Conservation (phyloP, 1,140 invertebrate genomes). For the Drosophila suzukii region DNA sequence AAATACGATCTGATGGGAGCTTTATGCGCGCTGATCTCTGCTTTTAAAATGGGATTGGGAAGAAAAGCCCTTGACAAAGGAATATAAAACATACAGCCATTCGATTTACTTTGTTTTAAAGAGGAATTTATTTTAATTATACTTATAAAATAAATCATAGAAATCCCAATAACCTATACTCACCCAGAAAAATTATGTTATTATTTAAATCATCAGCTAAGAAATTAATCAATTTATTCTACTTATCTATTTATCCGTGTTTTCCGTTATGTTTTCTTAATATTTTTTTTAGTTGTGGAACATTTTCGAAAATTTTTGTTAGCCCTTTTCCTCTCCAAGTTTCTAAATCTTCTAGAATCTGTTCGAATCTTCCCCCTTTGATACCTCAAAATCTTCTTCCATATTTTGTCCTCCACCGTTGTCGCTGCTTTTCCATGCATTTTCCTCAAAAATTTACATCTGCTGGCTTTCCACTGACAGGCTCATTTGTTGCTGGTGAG, state of each 20-base stretch:
- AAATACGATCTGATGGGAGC: conserved; percentile 23
- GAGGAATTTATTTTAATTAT: background rate
- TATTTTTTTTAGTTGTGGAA: background rate
- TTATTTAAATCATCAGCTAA: too few species aligned
- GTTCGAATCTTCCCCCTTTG: background rate
- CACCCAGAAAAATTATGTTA: too few species aligned
- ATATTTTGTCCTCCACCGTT: conserved; percentile 30
- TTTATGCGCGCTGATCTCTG: conserved; percentile 6
- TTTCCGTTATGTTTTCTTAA: background rate
- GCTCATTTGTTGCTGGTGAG: conserved; percentile 72
- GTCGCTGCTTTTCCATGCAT: background rate
- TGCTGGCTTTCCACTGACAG: conserved; percentile 51
- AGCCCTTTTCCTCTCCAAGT: too few species aligned
- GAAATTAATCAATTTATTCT: too few species aligned
- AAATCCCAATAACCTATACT: too few species aligned
- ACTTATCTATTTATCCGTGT: too few species aligned
- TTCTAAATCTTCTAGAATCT: background rate
- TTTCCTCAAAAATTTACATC: conserved; percentile 19
- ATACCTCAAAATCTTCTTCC: conserved; percentile 6
- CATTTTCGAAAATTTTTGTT: too few species aligned
- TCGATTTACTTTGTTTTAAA: background rate
- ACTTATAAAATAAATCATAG: too few species aligned
- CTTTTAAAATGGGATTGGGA: conserved; percentile 25
- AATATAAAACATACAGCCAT: background rate
- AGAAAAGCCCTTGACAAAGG: conserved; percentile 6